phyloP scores from a whole-genome alignment of 23 tunicate species.

The Trididemnum nubilum region DNA sequence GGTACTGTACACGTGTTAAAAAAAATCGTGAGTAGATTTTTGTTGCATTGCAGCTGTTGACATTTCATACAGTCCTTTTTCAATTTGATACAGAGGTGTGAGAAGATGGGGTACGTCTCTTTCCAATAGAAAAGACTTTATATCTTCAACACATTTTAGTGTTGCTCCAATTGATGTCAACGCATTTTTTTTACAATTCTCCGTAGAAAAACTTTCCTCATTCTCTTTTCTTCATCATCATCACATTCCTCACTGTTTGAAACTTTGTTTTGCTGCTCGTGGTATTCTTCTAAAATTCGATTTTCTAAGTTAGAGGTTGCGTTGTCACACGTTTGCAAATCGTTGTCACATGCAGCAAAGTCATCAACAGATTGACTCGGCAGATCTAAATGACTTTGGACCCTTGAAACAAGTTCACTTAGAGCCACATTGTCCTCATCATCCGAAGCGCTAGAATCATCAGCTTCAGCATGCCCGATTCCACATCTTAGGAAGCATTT shows the following conservation, averaged over 20 bases:
- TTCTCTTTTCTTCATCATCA: conserved; percentile 24
- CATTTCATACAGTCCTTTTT: too few relatives aligned
- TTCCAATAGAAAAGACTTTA: too few relatives aligned
- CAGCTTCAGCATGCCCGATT: conserved; percentile 21
- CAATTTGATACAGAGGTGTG: too few relatives aligned
- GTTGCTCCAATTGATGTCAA: too few relatives aligned
- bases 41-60: too few relatives aligned
- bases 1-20: too few relatives aligned
- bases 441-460: conserved; percentile 1
- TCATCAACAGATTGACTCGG: conserved; percentile 2
- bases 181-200: conserved; percentile 2
- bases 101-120: too few relatives aligned
- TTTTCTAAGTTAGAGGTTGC: conserved; percentile 18
- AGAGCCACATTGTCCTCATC: conserved; percentile 24
- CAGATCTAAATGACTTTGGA: conserved; percentile 18
- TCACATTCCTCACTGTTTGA: background rate
- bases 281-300: conserved; percentile 21
- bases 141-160: too few relatives aligned
- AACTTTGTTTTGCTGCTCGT: conserved; percentile 19
- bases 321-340: conserved; percentile 19
- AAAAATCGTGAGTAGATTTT: too few relatives aligned
- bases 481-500: conserved; percentile 28
- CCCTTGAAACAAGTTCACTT: conserved; percentile 34
- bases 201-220: conserved; percentile 1
- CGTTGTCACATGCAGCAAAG: conserved; percentile 22